Conservation (phyloP, 1,140 invertebrate species). For the Microplitis mediator region DNA sequence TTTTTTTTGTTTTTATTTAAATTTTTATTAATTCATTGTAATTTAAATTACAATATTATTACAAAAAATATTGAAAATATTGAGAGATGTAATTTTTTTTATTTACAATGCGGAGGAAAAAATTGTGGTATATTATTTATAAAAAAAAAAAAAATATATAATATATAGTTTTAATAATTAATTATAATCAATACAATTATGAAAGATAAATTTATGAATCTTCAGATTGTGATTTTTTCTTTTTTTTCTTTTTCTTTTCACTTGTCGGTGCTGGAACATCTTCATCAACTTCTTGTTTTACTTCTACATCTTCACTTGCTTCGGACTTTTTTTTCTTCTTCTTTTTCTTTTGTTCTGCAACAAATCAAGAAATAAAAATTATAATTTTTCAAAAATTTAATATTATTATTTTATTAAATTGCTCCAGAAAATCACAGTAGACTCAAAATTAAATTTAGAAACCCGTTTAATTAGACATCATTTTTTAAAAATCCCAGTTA, state of each 20-base stretch:
- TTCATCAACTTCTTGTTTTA: conserved; percentile 39
- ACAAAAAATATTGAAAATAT: not conserved
- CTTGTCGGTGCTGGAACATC: conserved; percentile 25
- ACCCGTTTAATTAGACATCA: no score
- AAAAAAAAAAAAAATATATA: conserved; percentile 5
- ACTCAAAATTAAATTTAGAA: no score
- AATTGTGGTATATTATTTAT: not conserved
- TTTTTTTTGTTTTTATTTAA: no score
- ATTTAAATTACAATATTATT: no score
- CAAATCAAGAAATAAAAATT: no score
- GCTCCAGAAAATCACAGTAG: no score
- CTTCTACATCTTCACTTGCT: conserved; percentile 58
- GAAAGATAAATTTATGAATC: conserved; percentile 33
- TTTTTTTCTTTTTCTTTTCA: conserved; percentile 56
- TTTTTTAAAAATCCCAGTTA: no score
- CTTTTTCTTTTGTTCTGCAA: no score
- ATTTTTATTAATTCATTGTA: no score
- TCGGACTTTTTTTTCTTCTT: conserved; percentile 31
- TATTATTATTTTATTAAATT: no score
- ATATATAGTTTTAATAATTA: conserved; percentile 14
- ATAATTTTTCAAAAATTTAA: no score
- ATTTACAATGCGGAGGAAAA: not conserved
- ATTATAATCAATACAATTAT: not conserved
- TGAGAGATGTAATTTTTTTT: not conserved
- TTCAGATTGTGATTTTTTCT: conserved; percentile 48